These are phyloP conservation scores for Streblospio benedicti DNA, from an alignment of 1,140 invertebrate species.

Conservation along the genomic window DNA sequence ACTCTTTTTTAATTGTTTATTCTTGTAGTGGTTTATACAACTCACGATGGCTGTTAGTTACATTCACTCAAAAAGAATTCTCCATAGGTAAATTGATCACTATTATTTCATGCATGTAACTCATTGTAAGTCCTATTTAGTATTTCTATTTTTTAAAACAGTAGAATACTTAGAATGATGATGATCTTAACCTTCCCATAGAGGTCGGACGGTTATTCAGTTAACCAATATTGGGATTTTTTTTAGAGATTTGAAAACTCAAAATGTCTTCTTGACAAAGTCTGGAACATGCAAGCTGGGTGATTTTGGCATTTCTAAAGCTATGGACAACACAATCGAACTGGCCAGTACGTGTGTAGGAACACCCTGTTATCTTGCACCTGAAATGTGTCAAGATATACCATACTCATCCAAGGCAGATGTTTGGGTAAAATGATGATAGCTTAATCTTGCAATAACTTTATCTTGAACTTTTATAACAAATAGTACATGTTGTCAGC, in stretches of 20 bases:
- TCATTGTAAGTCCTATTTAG: neutral
- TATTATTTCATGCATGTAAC: too few species aligned
- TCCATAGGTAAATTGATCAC: conserved; percentile 41
- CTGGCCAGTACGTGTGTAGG: conserved; percentile 42
- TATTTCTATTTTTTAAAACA: too few species aligned
- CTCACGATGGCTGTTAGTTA: conserved; percentile 43
- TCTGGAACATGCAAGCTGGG: conserved; percentile 23
- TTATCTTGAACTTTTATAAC: too few species aligned
- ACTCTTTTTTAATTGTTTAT: too few species aligned
- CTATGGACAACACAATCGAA: conserved; percentile 38
- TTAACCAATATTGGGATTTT: conserved; percentile 8
- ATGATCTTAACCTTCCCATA: too few species aligned
- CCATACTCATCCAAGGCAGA: conserved; percentile 46
- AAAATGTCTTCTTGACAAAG: conserved; percentile 45
- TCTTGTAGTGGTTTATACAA: conserved; percentile 42
- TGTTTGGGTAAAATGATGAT: conserved; percentile 42
- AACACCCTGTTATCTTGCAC: conserved; percentile 41
- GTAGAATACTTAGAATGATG: too few species aligned
- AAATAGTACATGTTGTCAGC: too few species aligned
- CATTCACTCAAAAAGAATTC: conserved; percentile 42
- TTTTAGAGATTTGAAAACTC: conserved; percentile 42
- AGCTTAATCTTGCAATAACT: too few species aligned
- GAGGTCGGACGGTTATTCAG: too few species aligned
- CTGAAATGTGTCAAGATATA: conserved; percentile 43
- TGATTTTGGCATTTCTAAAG: conserved; percentile 46